A percentile compares a stretch with the other conserved stretches of the same genome.
Conservation (phyloP, 2,888 invertebrate genomes). For the Xylota segnis region DNA sequence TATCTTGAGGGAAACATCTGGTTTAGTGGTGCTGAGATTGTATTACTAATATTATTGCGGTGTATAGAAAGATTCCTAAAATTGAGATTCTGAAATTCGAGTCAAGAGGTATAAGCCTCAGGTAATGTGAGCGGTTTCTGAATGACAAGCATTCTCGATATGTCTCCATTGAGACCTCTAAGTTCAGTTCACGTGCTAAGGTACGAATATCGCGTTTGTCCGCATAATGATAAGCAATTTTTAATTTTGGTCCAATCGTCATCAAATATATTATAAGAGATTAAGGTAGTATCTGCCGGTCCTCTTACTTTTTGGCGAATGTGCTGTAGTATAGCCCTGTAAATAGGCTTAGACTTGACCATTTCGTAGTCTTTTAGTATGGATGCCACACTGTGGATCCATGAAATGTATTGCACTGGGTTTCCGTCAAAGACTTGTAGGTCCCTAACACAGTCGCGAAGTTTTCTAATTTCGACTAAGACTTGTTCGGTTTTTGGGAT, state of each 20-base stretch:
- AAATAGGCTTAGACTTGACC: background rate
- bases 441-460: background rate
- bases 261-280: too few relatives aligned
- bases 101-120: background rate
- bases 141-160: background rate
- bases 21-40: background rate
- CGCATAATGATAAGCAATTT: too few relatives aligned
- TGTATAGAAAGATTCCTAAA: background rate
- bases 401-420: background rate
- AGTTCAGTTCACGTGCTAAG: too few relatives aligned
- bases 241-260: too few relatives aligned
- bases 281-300: background rate
- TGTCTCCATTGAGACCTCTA: background rate
- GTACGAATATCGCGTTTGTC: too few relatives aligned
- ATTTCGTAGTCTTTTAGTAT: background rate
- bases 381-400: background rate
- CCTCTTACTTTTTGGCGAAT: background rate
- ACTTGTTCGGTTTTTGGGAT: background rate
- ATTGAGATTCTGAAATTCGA: background rate
- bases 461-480: background rate
- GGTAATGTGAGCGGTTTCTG: background rate
- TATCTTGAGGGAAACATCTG: too few relatives aligned
- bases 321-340: background rate
- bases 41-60: too few relatives aligned
- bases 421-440: background rate